Percentiles rank a stretch among this genome's conserved stretches.
phyloP scores from a whole-genome alignment of 2,113 vertebrate species.

The Origma solitaria region DNA sequence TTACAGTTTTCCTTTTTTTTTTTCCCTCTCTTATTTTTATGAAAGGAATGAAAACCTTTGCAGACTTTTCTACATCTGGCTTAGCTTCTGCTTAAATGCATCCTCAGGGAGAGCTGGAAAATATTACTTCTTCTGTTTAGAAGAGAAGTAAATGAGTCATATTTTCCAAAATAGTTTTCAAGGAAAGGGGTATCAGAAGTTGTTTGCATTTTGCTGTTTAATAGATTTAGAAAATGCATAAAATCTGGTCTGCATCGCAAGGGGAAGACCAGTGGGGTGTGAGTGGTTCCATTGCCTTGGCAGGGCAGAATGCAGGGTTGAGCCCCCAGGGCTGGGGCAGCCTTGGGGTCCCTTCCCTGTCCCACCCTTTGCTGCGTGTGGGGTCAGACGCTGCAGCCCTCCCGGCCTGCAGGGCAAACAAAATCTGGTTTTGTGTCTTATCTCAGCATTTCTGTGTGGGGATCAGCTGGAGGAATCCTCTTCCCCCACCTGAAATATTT shows the following conservation, averaged over 20 bases:
- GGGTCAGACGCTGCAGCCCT: background rate
- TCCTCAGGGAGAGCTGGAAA: constrained; percentile 47
- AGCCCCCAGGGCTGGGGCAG: background rate
- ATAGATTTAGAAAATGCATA: background rate
- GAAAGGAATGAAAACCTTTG: background rate
- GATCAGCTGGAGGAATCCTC: background rate
- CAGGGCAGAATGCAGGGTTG: background rate
- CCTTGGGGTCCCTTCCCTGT: background rate
- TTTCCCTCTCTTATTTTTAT: background rate
- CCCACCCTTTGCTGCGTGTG: background rate
- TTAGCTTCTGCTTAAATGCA: background rate
- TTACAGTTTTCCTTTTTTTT: background rate
- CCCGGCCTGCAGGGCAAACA: background rate
- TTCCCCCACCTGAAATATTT: background rate
- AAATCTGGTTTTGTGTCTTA: background rate
- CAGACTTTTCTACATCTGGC: constrained; percentile 6
- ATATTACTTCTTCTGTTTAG: constrained; percentile 39
- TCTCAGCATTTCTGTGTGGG: background rate
- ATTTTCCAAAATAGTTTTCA: constrained; percentile 6
- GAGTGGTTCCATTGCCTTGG: background rate
- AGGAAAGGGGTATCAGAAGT: background rate
- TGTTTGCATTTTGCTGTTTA: background rate
- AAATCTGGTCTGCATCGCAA: background rate
- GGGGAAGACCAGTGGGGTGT: background rate
- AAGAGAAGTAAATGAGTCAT: constrained; percentile 20